Conservation (phyloP, 2,888 invertebrate species). For the Amiota minor region DNA sequence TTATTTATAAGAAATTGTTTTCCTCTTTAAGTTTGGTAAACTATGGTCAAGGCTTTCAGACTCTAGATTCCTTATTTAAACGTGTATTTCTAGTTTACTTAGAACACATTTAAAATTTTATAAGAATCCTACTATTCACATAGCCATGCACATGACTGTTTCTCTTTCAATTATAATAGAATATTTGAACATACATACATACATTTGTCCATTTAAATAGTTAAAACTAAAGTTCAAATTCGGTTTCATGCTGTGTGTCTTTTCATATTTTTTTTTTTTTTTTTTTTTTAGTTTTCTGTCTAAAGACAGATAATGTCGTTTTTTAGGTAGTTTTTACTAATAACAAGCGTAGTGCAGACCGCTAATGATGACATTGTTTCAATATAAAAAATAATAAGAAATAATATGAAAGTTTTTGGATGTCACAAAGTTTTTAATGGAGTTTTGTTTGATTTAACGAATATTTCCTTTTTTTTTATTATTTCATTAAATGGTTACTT, state of each 20-base stretch:
- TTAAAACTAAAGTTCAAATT: not conserved
- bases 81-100: too few relatives aligned
- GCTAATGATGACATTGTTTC: slow-evolving; percentile 28
- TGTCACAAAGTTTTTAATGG: not conserved
- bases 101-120: too few relatives aligned
- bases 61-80: too few relatives aligned
- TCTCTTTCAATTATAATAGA: too few relatives aligned
- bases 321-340: slow-evolving; percentile 20
- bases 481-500: too few relatives aligned
- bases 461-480: not conserved
- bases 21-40: too few relatives aligned
- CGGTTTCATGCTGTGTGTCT: not conserved
- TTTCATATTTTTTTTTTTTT: not conserved
- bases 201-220: not conserved
- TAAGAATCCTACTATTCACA: too few relatives aligned
- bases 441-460: not conserved
- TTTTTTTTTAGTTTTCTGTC: not conserved
- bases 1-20: too few relatives aligned
- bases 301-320: too few relatives aligned
- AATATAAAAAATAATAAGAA: not conserved
- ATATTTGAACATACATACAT: slow-evolving; percentile 1
- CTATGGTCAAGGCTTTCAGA: too few relatives aligned
- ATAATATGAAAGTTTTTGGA: slow-evolving; percentile 9
- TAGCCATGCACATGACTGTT: too few relatives aligned
- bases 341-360: not conserved